Conservation (phyloP, 2,888 invertebrate species). For the Heliconius charithonia region DNA sequence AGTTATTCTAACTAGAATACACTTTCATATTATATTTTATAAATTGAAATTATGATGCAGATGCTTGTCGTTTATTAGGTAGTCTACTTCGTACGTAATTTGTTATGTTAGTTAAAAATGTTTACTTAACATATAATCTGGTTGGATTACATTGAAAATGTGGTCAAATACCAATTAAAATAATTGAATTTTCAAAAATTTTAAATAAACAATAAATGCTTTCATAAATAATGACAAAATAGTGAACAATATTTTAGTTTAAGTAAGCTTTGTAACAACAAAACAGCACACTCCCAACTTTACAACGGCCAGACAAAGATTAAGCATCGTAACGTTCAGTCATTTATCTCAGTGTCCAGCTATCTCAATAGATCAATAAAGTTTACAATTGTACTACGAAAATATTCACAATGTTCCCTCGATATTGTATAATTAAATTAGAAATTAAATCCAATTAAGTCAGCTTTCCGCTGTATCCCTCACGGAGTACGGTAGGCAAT, state of each 20-base stretch:
- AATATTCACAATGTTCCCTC: constrained; percentile 30
- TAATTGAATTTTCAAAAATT: neutral
- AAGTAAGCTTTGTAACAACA: neutral
- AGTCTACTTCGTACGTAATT: neutral
- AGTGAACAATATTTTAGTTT: neutral
- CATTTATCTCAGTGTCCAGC: constrained; percentile 21
- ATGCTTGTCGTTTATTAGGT: neutral
- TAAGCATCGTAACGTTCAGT: constrained; percentile 11
- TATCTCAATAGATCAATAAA: constrained; percentile 19
- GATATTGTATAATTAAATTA: constrained; percentile 34
- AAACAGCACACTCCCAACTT: neutral
- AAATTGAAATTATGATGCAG: neutral
- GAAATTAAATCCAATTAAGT: no score
- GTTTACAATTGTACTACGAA: neutral
- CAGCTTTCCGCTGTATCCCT: no score
- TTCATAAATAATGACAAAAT: neutral
- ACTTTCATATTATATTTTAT: neutral
- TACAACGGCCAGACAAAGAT: constrained; percentile 3
- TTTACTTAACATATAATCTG: neutral
- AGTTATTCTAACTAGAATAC: neutral
- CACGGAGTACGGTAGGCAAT: no score
- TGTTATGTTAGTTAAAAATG: neutral
- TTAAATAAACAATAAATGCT: neutral
- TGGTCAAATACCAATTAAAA: neutral
- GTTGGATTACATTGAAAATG: neutral